These are phyloP conservation scores for Lissocephala sabroskyi DNA, from an alignment of 2,888 invertebrate species.

Conservation along the genomic window DNA sequence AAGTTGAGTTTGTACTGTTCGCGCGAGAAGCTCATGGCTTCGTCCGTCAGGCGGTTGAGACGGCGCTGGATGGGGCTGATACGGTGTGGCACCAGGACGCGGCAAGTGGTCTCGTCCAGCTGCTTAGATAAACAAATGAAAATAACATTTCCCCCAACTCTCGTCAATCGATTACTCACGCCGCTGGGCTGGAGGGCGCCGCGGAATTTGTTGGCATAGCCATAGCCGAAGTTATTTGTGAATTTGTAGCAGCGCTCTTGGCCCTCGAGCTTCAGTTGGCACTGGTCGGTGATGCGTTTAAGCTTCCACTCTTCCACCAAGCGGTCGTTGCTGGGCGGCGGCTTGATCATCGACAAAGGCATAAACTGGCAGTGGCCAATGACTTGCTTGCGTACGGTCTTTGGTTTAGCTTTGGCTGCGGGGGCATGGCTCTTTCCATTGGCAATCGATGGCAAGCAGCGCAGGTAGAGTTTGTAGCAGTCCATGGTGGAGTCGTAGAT, in stretches of 20 bases:
- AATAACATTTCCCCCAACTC: no score
- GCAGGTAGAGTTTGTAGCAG: slow-evolving; percentile 53
- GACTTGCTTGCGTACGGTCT: slow-evolving; percentile 17
- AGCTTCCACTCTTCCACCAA: slow-evolving; percentile 50
- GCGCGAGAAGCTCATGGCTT: slow-evolving; percentile 61
- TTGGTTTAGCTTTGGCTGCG: slow-evolving; percentile 36
- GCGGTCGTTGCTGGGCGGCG: slow-evolving; percentile 23
- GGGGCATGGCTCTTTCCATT: slow-evolving; percentile 14
- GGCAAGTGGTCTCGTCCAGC: slow-evolving; percentile 42
- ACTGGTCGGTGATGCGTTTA: slow-evolving; percentile 65
- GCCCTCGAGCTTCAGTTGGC: slow-evolving; percentile 61
- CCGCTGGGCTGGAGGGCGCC: slow-evolving; percentile 46
- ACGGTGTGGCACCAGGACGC: slow-evolving; percentile 55
- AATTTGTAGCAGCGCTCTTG: slow-evolving; percentile 41
- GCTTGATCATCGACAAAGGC: slow-evolving; percentile 18
- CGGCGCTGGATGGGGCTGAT: slow-evolving; percentile 60
- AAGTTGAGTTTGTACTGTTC: slow-evolving; percentile 70
- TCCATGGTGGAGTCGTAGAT: slow-evolving; percentile 47
- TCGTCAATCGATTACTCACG: no score
- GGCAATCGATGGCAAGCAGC: slow-evolving; percentile 49
- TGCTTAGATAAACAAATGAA: no score
- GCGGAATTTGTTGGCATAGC: slow-evolving; percentile 54
- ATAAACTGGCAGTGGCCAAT: slow-evolving; percentile 32
- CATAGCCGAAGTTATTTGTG: slow-evolving; percentile 57
- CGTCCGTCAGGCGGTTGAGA: slow-evolving; percentile 62